These are phyloP conservation scores for Smutsia temminckii DNA, from an alignment of 2,797 vertebrate genomes.

Conservation along the genomic window DNA sequence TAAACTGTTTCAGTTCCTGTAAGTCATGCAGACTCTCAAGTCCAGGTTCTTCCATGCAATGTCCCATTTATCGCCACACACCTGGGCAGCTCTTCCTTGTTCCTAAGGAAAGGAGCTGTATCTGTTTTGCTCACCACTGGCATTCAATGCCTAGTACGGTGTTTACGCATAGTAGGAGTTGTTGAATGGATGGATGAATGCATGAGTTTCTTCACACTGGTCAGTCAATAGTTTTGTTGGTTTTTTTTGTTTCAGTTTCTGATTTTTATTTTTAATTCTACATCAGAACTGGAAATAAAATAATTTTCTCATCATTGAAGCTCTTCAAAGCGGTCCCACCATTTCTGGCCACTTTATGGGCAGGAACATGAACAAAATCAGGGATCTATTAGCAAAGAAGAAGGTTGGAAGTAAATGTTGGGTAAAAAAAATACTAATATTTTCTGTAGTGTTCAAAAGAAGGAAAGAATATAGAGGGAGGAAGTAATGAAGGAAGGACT, in stretches of 20 bases:
- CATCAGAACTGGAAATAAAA: neutral
- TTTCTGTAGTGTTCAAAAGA: neutral
- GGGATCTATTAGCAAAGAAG: neutral
- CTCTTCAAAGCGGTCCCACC: neutral
- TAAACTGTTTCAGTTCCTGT: neutral
- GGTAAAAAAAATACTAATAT: neutral
- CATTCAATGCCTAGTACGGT: neutral
- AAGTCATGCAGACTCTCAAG: neutral
- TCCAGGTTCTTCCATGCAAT: neutral
- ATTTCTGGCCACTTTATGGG: neutral
- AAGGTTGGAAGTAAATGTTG: neutral
- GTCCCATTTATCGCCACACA: neutral
- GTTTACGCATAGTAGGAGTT: neutral
- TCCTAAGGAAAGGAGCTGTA: neutral
- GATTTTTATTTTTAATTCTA: neutral
- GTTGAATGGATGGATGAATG: neutral
- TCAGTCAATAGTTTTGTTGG: neutral
- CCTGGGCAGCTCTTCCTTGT: neutral
- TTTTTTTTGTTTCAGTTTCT: neutral
- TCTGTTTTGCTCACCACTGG: neutral
- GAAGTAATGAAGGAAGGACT: neutral
- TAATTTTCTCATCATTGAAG: neutral
- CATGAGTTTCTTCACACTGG: neutral
- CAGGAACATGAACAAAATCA: constrained; percentile 28
- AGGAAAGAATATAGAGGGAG: neutral